Evolutionary conservation across 2,888 invertebrate genomes (phyloP).

Genomic region (Galeruca laticollis): DNA sequence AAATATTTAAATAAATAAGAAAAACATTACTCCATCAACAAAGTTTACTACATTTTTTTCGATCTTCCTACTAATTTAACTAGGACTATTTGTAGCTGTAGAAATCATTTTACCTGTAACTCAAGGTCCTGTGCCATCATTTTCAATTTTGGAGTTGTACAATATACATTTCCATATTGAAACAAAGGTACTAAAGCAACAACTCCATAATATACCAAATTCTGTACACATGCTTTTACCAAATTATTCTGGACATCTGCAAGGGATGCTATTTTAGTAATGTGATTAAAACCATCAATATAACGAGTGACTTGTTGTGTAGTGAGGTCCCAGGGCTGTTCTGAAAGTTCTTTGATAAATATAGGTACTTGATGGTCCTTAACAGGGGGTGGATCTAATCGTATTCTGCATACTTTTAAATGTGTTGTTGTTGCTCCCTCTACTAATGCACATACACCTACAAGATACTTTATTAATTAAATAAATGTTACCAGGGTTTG

Average conservation of each 20-base stretch:
- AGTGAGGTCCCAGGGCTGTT: conserved; percentile 90
- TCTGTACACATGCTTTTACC: conserved; percentile 94
- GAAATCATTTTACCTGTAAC: conserved; percentile 60
- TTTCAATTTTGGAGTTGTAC: conserved; percentile 71
- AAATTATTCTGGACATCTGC: conserved; percentile 94
- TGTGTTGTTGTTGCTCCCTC: conserved; percentile 91
- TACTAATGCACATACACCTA: conserved; percentile 67
- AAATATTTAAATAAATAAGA: too few relatives aligned
- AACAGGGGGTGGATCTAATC: conserved; percentile 84
- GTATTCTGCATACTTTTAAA: conserved; percentile 86
- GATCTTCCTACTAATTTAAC: background rate
- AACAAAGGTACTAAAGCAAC: conserved; percentile 73
- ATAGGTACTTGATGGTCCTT: conserved; percentile 93
- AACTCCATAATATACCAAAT: conserved; percentile 84
- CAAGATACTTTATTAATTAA: conserved; percentile 7
- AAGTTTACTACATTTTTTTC: conserved; percentile 25
- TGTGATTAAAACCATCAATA: conserved; percentile 93
- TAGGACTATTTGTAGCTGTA: background rate
- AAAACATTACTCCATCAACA: too few relatives aligned
- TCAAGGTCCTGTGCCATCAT: conserved; percentile 68
- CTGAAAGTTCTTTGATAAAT: conserved; percentile 67
- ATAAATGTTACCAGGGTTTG: too few relatives aligned
- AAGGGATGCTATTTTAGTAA: conserved; percentile 88
- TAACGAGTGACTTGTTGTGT: conserved; percentile 90
- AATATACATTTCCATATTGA: conserved; percentile 77